Evolutionary conservation across 2,113 vertebrate genomes (phyloP).

Genomic region (Clarias batrachus): DNA sequence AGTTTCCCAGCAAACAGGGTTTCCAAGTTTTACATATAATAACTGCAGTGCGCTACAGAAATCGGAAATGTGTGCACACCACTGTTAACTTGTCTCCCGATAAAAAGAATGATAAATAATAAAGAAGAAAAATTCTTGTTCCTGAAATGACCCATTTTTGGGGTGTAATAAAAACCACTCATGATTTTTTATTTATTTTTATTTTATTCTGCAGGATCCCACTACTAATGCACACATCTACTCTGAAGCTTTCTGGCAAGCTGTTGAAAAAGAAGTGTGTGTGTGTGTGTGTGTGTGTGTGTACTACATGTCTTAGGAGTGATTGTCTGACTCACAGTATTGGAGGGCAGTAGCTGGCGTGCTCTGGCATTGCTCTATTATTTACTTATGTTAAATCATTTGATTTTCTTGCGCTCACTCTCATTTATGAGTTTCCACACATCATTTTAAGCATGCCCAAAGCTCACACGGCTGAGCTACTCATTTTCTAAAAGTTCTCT

Average conservation of each 20-base stretch:
- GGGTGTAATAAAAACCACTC: background rate
- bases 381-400: background rate
- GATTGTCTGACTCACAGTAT: conserved; percentile 2
- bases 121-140: background rate
- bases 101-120: background rate
- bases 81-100: background rate
- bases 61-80: background rate
- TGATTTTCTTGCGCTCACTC: background rate
- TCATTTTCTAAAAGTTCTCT: background rate
- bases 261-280: background rate
- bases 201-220: background rate
- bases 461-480: background rate
- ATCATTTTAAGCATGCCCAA: background rate
- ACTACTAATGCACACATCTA: background rate
- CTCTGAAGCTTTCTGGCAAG: background rate
- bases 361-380: background rate
- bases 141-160: background rate
- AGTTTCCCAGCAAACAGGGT: background rate
- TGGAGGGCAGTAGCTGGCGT: no score
- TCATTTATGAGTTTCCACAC: background rate
- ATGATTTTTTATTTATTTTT: background rate
- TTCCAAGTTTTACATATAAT: background rate
- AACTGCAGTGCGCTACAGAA: background rate
- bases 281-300: background rate
- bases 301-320: background rate